Conservation (phyloP, 2,797 vertebrate species). For the Crotalus adamanteus region DNA sequence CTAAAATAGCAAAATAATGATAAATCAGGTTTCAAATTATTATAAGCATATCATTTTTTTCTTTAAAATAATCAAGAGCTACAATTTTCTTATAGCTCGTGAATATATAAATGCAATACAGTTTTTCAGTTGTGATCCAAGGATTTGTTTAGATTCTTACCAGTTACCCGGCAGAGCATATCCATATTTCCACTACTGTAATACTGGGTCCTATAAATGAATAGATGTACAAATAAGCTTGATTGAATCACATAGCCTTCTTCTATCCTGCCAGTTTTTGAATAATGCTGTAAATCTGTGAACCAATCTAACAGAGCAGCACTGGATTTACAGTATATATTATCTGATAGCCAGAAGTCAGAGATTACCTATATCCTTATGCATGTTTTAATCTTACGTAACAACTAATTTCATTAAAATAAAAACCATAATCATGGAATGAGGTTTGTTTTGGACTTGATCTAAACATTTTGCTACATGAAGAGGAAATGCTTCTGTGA, state of each 20-base stretch:
- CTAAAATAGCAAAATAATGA: neutral
- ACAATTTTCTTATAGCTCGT: neutral
- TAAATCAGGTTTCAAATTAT: neutral
- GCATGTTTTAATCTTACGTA: neutral
- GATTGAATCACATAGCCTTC: neutral
- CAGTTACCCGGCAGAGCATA: neutral
- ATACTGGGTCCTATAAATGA: neutral
- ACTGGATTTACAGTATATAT: neutral
- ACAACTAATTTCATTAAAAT: neutral
- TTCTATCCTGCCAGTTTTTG: neutral
- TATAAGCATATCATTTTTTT: neutral
- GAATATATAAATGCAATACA: neutral
- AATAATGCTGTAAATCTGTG: neutral
- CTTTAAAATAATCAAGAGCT: neutral
- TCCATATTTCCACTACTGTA: neutral
- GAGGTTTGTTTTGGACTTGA: neutral
- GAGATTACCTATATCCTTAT: neutral
- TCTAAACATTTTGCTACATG: neutral
- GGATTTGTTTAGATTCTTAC: neutral
- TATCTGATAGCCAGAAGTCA: neutral
- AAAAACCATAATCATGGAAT: neutral
- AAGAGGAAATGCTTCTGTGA: neutral
- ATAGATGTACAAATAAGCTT: neutral
- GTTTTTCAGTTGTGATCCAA: neutral
- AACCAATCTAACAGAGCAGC: neutral